Percentiles rank a stretch among this genome's conserved stretches.
Evolutionary conservation across 2,888 invertebrate genomes (phyloP).

Genomic region (Escarpia spicata): DNA sequence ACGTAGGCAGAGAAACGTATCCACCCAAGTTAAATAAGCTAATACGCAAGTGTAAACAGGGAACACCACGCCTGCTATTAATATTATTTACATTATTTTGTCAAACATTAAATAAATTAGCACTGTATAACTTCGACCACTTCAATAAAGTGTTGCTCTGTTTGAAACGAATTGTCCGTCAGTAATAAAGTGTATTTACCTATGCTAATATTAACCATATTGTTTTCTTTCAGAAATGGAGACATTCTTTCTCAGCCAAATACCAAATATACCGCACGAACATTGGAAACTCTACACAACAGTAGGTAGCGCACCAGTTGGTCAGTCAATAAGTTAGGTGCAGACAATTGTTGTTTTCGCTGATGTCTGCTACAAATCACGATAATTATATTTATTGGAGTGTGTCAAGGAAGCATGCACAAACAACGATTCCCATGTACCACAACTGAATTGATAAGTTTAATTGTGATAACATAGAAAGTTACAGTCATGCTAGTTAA

Average conservation of each 20-base stretch:
- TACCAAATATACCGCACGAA: slow-evolving; percentile 31
- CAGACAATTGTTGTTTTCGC: background rate
- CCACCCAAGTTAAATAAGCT: background rate
- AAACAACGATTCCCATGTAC: no score
- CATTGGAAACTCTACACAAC: background rate
- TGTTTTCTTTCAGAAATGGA: slow-evolving; percentile 32
- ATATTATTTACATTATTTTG: background rate
- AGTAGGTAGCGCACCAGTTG: background rate
- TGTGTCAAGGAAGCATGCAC: no score
- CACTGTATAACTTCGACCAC: background rate
- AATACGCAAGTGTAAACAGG: background rate
- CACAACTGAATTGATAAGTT: no score
- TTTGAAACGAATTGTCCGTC: background rate
- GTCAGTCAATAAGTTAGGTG: background rate
- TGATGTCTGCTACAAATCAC: background rate
- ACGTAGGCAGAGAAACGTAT: background rate
- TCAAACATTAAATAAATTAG: background rate
- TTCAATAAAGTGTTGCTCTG: background rate
- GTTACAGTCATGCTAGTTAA: no score
- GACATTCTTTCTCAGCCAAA: slow-evolving; percentile 35
- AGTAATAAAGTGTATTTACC: background rate
- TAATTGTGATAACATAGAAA: no score
- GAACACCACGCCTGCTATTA: background rate
- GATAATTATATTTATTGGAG: background rate
- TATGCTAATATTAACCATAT: no score